Evolutionary conservation across 2,888 invertebrate species (phyloP), one percentile per base, ranked within the genome.

Genomic region (Leptarthrus brevirostris): DNA sequence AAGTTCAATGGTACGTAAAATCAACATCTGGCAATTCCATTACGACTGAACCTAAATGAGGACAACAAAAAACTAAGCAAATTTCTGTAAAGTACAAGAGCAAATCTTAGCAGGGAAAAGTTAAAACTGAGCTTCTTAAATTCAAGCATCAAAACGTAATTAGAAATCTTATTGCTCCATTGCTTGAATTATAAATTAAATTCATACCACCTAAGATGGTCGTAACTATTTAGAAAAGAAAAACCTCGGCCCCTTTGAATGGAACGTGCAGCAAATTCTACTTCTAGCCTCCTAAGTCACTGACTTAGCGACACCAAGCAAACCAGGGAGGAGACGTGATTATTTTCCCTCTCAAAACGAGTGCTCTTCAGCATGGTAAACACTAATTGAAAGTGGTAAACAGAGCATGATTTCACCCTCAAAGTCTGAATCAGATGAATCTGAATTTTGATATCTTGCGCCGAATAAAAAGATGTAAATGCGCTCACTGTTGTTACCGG

Each of bases 331-430:
- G 61, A 34, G 61, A 36, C 40, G 16, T 18, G 36, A 40, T 14
- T 61, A 10, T 12, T 30, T 20, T 40, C 40, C 20, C 61, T 40
- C 61, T 36, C 3, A 14, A 12, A 12, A 20, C 26, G 22, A 61
- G n/a, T n/a, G 12, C 40, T 61, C 40, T 22, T 12, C 40, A 40
- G 40, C 40, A 40, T 22, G 30, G 12, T 16, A 69, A 69, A 18
- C 52, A 34, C 26, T 52, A 69, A 52, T 69, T 69, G 20, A 69
- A 69, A 69, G 34, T 69, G 52, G 69, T 69, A 69, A 69, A 69
- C 69, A 69, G 52, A 69, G 49, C 52, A 14, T 49, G 69, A 34
- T 69, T 52, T 47, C 49, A 20, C 52, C 49, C 69, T 69, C 69
- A 22, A 22, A 52, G 34, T 52, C 49, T 12, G 36, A 69, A 49